A percentile compares a stretch with the other conserved stretches of the same genome.
Evolutionary conservation across 2,888 invertebrate genomes (phyloP).

Genomic region (Sisyra terminalis): DNA sequence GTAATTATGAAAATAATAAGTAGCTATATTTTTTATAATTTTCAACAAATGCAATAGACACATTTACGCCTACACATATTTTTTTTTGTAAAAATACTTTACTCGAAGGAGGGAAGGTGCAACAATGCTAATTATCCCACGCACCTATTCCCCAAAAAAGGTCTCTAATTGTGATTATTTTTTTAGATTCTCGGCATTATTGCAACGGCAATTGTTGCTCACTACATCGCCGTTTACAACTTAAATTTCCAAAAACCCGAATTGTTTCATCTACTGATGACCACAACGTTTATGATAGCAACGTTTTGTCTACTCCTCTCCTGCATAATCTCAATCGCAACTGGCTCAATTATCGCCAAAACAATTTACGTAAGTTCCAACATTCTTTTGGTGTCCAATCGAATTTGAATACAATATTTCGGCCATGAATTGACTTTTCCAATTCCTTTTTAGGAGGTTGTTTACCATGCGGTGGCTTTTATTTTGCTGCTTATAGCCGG

Average conservation of each 20-base stretch:
- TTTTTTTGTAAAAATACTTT: too few species aligned
- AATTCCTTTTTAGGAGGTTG: constrained; percentile 48
- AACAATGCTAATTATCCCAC: too few species aligned
- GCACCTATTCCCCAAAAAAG: too few species aligned
- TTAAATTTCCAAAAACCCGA: constrained; percentile 30
- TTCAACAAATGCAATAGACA: too few species aligned
- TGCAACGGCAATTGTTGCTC: constrained; percentile 51
- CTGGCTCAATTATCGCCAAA: constrained; percentile 70
- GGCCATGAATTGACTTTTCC: constrained; percentile 1
- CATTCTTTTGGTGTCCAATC: background rate
- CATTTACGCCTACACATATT: too few species aligned
- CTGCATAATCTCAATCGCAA: constrained; percentile 61
- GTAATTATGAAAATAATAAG: too few species aligned
- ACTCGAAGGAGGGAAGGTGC: too few species aligned
- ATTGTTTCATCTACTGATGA: constrained; percentile 56
- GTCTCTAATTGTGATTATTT: background rate
- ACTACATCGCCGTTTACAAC: constrained; percentile 30
- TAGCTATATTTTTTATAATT: too few species aligned
- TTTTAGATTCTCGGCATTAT: constrained; percentile 61
- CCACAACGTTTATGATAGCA: constrained; percentile 61
- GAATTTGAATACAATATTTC: background rate
- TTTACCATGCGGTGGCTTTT: constrained; percentile 63
- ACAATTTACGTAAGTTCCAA: constrained; percentile 53
- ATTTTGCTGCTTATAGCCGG: constrained; percentile 56
- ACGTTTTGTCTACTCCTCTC: constrained; percentile 59